Conservation (phyloP, 2,888 invertebrate species). For the Geotrupes spiniger region DNA sequence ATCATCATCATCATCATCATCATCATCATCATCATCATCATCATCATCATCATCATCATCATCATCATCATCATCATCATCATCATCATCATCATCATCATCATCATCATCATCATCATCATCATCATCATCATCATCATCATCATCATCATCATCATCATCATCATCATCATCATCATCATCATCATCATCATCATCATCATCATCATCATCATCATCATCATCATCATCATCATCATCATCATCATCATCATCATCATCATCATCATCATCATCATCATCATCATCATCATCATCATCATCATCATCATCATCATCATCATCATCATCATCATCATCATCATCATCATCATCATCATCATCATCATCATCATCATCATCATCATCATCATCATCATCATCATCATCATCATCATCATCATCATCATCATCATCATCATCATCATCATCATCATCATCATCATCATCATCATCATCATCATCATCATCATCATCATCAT, state of each 20-base stretch:
- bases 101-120: neutral
- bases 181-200: neutral
- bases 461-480: neutral
- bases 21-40: neutral
- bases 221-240: neutral
- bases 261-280: neutral
- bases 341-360: neutral
- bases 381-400: neutral
- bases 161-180: neutral
- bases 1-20: neutral
- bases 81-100: neutral
- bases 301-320: neutral
- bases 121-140: neutral
- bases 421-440: neutral
- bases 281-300: neutral
- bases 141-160: neutral
- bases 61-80: neutral
- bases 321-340: neutral
- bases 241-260: neutral
- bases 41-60: neutral
- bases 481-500: neutral
- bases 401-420: neutral
- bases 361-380: neutral
- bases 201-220: neutral
- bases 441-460: neutral